Evolutionary conservation across 2,888 invertebrate genomes (phyloP), one percentile per base, ranked within the genome.

Genomic region (Drosophila pseudotalamancana): DNA sequence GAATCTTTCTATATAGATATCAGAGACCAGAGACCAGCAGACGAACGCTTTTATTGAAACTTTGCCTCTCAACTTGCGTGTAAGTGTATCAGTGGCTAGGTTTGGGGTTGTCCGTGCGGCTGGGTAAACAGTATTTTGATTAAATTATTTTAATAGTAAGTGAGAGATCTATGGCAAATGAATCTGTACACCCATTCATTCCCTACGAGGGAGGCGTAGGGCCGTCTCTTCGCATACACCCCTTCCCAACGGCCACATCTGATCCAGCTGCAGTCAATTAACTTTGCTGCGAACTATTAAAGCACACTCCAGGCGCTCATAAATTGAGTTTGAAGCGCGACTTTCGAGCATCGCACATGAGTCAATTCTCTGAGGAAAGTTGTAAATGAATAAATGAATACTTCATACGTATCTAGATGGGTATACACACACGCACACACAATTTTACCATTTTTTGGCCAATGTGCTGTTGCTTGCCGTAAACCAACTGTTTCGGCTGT

Each of bases 231-330:
- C 25, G 18, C 42, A 23, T 25, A 23, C 25, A n/a, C 31, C 14
- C 3, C 6, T n/a, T 4, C 6, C 8, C 9, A 14, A 4, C n/a
- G n/a, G 4, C 29, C 6, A 16, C 11, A 31, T 16, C 31, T 27
- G 31, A 12, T 64, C 12, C 62, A 53, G 81, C 75, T 84, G 78
- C 67, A 87, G 72, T 75, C 88, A 84, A 87, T 84, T 84, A 84
- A 84, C 86, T 84, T 88, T 83, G 70, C 79, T 87, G 83, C 72
- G 83, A 79, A 83, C 86, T 86, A 86, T 84, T 87, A 86, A 84
- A 84, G 84, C 84, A 80, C 88, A 83, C 83, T 86, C 83, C 72
- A 80, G 84, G 77, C 88, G 64, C 88, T 86, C 88, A 84, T 84
- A 84, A 84, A 84, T 84, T 85, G 86, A 76, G 75, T 72, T 72